These are phyloP conservation scores for Luidia sarsii DNA, from an alignment of 53 echinoderm and acorn worm species.

Conservation along the genomic window DNA sequence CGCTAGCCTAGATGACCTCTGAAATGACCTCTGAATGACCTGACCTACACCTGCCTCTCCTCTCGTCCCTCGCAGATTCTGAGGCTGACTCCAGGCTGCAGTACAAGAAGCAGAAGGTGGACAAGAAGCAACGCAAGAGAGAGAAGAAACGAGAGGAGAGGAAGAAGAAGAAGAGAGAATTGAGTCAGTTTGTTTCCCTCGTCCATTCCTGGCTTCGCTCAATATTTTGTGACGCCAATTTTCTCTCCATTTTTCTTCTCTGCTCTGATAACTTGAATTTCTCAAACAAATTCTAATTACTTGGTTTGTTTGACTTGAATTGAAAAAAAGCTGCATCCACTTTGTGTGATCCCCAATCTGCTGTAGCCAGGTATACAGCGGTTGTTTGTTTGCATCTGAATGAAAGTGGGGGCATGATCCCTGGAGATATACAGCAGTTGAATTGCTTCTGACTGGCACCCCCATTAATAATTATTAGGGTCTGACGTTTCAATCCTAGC, in stretches of 20 bases:
- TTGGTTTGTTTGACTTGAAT: too few species aligned
- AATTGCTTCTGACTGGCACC: too few species aligned
- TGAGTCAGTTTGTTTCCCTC: conserved; percentile 40
- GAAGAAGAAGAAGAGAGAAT: conserved; percentile 73
- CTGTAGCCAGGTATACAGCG: too few species aligned
- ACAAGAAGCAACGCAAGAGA: conserved; percentile 69
- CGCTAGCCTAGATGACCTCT: neutral
- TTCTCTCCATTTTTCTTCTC: neutral
- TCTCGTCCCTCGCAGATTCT: conserved; percentile 48
- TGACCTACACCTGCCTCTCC: too few species aligned
- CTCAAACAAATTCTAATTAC: neutral
- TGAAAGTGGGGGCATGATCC: too few species aligned
- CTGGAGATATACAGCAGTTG: too few species aligned
- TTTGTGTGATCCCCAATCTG: too few species aligned
- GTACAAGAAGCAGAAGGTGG: conserved; percentile 71
- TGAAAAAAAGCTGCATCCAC: too few species aligned
- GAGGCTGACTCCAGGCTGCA: conserved; percentile 50
- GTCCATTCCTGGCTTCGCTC: neutral
- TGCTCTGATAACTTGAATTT: neutral
- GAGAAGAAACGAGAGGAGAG: conserved; percentile 76
- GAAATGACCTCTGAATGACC: neutral
- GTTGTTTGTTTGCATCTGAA: too few species aligned
- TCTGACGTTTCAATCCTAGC: too few species aligned
- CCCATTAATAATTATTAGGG: too few species aligned
- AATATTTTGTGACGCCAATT: neutral